These are phyloP conservation scores for Bombus vancouverensis DNA, from an alignment of 1,140 invertebrate genomes.

Conservation along the genomic window DNA sequence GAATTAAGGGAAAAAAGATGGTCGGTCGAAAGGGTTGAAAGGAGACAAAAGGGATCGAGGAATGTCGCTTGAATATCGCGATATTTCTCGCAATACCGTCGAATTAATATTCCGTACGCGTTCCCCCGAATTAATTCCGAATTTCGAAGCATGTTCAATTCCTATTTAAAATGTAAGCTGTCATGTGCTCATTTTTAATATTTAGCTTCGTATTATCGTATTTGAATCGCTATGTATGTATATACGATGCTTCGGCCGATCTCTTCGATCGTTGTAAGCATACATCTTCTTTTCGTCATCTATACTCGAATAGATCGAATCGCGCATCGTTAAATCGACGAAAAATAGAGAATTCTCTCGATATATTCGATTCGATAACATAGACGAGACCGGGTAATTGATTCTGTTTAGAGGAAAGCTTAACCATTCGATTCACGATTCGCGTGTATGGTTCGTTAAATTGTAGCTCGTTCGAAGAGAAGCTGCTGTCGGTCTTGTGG, in stretches of 20 bases:
- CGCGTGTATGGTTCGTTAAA: background rate
- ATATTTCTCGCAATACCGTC: background rate
- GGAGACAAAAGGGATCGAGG: background rate
- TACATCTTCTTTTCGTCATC: too few species aligned
- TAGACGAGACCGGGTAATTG: background rate
- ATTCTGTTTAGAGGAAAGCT: background rate
- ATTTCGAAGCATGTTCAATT: background rate
- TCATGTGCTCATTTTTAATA: background rate
- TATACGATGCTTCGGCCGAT: background rate
- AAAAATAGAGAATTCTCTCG: background rate
- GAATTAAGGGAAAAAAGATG: background rate
- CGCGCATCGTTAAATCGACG: background rate
- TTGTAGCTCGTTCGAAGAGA: background rate
- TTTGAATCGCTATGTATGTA: background rate
- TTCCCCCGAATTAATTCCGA: background rate
- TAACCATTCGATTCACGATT: conserved; percentile 11
- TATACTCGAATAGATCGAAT: too few species aligned
- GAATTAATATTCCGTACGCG: background rate
- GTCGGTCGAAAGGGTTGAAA: background rate
- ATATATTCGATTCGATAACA: background rate
- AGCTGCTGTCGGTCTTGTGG: background rate
- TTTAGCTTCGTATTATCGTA: background rate
- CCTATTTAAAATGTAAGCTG: background rate
- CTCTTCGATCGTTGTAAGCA: background rate
- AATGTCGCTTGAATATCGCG: background rate